Conservation (phyloP, 1,140 invertebrate genomes). For the Drosophila pandora region DNA sequence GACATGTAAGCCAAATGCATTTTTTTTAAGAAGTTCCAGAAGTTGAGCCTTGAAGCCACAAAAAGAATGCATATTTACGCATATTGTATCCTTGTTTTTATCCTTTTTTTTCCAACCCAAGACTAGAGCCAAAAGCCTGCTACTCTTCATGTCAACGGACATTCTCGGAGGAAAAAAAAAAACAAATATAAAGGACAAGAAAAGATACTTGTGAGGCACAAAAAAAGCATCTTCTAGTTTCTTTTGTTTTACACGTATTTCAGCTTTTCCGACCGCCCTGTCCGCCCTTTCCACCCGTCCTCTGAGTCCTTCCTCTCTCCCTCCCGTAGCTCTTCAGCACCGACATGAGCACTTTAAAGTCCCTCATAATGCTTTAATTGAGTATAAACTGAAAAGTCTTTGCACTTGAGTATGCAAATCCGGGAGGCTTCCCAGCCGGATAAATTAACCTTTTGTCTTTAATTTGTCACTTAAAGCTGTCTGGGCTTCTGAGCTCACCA, state of each 20-base stretch:
- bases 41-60: background rate
- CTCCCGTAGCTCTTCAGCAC: background rate
- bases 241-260: slow-evolving; percentile 6
- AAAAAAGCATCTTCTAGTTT: slow-evolving; percentile 4
- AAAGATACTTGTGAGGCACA: slow-evolving; percentile 5
- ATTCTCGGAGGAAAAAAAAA: background rate
- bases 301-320: background rate
- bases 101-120: background rate
- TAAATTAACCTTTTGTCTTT: background rate
- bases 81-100: background rate
- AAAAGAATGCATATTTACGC: slow-evolving; percentile 1
- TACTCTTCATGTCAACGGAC: slow-evolving; percentile 2
- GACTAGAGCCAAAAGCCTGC: background rate
- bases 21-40: background rate
- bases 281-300: background rate
- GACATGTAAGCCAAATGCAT: background rate
- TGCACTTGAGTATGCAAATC: slow-evolving; percentile 2
- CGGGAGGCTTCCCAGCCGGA: background rate
- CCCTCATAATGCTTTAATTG: slow-evolving; percentile 8
- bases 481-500: background rate
- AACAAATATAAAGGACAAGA: background rate
- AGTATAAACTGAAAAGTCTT: slow-evolving; percentile 4
- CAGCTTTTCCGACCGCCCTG: background rate
- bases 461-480: slow-evolving; percentile 1
- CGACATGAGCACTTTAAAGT: slow-evolving; percentile 2